Evolutionary conservation across 2,797 vertebrate species (phyloP).

Genomic region (Neopelma chrysocephalum): DNA sequence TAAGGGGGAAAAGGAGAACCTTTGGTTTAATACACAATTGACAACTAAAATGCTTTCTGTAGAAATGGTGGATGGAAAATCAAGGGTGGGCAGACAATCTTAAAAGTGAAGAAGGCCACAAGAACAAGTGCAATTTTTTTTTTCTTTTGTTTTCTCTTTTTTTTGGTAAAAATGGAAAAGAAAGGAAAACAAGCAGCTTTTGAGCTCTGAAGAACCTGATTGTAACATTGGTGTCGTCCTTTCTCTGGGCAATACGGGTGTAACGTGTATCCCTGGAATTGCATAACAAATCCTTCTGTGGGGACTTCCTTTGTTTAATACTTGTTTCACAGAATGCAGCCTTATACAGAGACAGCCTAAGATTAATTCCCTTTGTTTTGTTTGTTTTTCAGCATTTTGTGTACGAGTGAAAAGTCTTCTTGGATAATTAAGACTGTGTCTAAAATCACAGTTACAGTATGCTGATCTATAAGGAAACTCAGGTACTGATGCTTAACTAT

Average conservation of each 20-base stretch:
- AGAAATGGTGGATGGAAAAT: slow-evolving; percentile 69
- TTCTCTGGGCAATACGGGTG: slow-evolving; percentile 73
- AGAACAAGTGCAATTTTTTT: slow-evolving; percentile 75
- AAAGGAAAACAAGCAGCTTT: slow-evolving; percentile 54
- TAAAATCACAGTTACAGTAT: slow-evolving; percentile 55
- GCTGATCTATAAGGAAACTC: slow-evolving; percentile 63
- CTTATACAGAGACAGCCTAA: slow-evolving; percentile 35
- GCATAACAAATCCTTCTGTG: slow-evolving; percentile 10
- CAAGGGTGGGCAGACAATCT: slow-evolving; percentile 75
- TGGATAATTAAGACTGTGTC: slow-evolving; percentile 59
- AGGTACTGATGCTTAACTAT: slow-evolving; percentile 71
- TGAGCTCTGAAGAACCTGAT: slow-evolving; percentile 58
- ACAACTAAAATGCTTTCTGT: slow-evolving; percentile 66
- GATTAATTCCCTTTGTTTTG: slow-evolving; percentile 50
- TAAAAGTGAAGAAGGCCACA: slow-evolving; percentile 82
- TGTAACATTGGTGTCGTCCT: slow-evolving; percentile 61
- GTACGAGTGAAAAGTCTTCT: slow-evolving; percentile 64
- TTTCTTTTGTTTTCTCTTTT: neutral
- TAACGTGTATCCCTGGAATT: slow-evolving; percentile 43
- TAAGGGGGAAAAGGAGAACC: slow-evolving; percentile 71
- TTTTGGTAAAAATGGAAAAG: neutral
- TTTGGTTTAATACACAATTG: slow-evolving; percentile 68
- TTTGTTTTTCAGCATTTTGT: slow-evolving; percentile 64
- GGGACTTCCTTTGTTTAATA: slow-evolving; percentile 35
- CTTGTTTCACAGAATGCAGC: slow-evolving; percentile 61